Evolutionary conservation across 2,888 invertebrate genomes (phyloP).

Genomic region (Cosmorhoe ocellata): DNA sequence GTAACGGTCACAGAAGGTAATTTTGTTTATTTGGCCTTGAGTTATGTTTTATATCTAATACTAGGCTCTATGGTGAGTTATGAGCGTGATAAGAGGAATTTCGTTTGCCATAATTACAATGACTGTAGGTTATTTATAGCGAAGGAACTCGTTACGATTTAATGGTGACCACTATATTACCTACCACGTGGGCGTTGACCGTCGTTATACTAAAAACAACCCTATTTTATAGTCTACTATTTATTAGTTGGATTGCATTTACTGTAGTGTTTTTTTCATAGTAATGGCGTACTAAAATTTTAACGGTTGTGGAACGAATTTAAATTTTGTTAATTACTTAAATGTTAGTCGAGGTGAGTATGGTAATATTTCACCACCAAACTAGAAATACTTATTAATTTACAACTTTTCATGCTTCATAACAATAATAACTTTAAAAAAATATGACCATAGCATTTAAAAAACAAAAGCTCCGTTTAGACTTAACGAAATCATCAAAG

Average conservation of each 20-base stretch:
- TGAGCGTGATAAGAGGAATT: conserved; percentile 75
- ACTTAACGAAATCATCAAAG: too few species aligned
- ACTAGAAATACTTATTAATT: conserved; percentile 13
- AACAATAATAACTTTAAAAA: not conserved
- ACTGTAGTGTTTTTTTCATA: conserved; percentile 33
- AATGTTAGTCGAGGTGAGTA: conserved; percentile 10
- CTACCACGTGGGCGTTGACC: conserved; percentile 63
- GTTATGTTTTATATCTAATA: conserved; percentile 61
- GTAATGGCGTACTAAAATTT: conserved; percentile 27
- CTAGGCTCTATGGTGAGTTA: conserved; percentile 70
- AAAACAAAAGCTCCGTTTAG: too few species aligned
- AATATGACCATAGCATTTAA: not conserved
- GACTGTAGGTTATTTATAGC: conserved; percentile 69
- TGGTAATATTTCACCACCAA: conserved; percentile 11
- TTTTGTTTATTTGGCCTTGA: conserved; percentile 50
- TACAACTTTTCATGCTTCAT: conserved; percentile 7
- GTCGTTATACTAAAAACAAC: conserved; percentile 52
- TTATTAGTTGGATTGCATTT: conserved; percentile 43
- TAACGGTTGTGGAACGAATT: conserved; percentile 22
- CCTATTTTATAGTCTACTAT: conserved; percentile 55
- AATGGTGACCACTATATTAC: conserved; percentile 79
- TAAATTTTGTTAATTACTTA: conserved; percentile 19
- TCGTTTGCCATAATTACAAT: conserved; percentile 76
- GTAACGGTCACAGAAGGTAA: conserved; percentile 70
- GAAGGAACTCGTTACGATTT: conserved; percentile 70